These are phyloP conservation scores for Chouioia cunea DNA, from an alignment of 2,888 invertebrate genomes.

Conservation along the genomic window DNA sequence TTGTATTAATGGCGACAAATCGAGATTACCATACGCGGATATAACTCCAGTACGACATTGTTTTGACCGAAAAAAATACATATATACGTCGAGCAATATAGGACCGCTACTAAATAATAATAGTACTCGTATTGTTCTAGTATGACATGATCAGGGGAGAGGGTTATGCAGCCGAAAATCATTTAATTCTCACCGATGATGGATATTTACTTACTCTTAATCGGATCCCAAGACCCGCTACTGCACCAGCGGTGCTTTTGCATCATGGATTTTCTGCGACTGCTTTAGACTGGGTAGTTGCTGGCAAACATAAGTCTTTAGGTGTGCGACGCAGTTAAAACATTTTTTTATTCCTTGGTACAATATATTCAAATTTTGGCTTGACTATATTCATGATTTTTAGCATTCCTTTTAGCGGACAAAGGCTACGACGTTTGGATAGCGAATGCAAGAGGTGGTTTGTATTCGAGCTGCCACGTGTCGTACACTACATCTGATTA, in stretches of 20 bases:
- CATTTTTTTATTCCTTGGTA: too few species aligned
- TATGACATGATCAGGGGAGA: constrained; percentile 71
- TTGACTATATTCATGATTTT: too few species aligned
- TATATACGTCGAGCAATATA: too few species aligned
- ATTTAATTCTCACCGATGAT: constrained; percentile 81
- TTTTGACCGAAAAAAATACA: too few species aligned
- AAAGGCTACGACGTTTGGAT: constrained; percentile 15
- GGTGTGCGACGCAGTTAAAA: constrained; percentile 65
- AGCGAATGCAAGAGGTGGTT: background rate
- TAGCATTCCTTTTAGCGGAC: constrained; percentile 6
- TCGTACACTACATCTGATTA: background rate
- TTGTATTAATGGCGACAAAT: too few species aligned
- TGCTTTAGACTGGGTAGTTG: constrained; percentile 83
- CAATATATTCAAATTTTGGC: too few species aligned
- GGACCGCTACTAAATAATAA: too few species aligned
- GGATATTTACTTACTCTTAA: constrained; percentile 87
- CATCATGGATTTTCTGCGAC: constrained; percentile 86
- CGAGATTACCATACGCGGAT: too few species aligned
- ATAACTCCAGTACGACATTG: too few species aligned
- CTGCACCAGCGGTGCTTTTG: constrained; percentile 74
- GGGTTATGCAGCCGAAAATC: constrained; percentile 80
- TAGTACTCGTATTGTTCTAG: constrained; percentile 56
- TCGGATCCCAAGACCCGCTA: constrained; percentile 78
- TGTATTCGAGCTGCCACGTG: constrained; percentile 3
- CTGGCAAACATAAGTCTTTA: constrained; percentile 76